Base-by-base conservation (phyloP, 2,113 vertebrate genomes). In the Geococcyx californianus region DNA sequence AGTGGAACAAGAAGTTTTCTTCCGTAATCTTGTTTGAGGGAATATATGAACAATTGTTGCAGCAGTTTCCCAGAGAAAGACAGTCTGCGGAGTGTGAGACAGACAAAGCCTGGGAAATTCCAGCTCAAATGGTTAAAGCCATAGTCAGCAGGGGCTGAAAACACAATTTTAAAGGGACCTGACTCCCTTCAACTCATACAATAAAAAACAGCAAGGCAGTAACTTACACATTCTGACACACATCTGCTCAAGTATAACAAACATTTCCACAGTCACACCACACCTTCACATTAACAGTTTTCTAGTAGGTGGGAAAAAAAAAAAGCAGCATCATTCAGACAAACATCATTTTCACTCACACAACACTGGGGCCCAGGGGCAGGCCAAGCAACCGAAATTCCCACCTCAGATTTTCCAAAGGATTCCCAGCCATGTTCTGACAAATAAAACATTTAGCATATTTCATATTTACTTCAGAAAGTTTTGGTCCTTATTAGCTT, bases 1-100 rank as follows among this genome's bases (percentile, higher is more conserved):
- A 79, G 16, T 21, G 45, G 47, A 94, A 94, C 49, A 85, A 40
- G 16, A 59, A 76, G 44, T 66, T 91, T 55, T 95, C 75, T 79
- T 91, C 87, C 74, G 60, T 80, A 62, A 86, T 86, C 47, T 86
- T 85, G 73, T 84, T 94, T 87, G 74, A 91, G 85, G 44, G 92
- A 88, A 86, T 51, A 70, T 0, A 0, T 33, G 42, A 89, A 42
- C 45, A 34, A 68, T 69, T 88, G 82, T 92, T 93, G 82, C 93
- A 80, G 38, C 91, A 70, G 56, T 49, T 86, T 90, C 25, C 44
- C 58, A 58, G 40, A 70, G 51, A 76, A 90, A 74, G 16, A 66
- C 1, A 62, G 33, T 7, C 16, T 40, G 60, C 8, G 33, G 23
- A 80, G 36, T 24, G 26, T 36, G 42, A 83, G 33, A 91, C 64